These are phyloP conservation scores for Apis laboriosa DNA, from an alignment of 1,140 invertebrate species.

Conservation along the genomic window DNA sequence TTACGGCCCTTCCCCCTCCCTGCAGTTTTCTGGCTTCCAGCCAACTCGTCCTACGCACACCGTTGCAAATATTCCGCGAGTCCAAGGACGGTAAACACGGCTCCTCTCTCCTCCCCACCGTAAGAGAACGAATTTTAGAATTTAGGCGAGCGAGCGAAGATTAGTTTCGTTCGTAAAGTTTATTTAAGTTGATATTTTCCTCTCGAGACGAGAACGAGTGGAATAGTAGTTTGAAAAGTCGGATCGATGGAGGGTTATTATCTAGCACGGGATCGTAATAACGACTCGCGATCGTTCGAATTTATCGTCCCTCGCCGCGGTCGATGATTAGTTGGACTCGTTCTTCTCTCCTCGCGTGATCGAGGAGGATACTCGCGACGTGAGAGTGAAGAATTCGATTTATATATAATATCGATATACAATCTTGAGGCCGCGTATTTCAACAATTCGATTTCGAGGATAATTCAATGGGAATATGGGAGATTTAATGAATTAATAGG, in stretches of 20 bases:
- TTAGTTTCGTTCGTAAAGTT: too few relatives aligned
- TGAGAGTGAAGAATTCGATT: too few relatives aligned
- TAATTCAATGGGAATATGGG: too few relatives aligned
- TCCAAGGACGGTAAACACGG: too few relatives aligned
- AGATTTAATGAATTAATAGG: too few relatives aligned
- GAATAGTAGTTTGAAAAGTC: background rate
- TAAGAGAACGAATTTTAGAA: too few relatives aligned
- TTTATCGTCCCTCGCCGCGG: conserved; percentile 35
- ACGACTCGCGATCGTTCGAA: conserved; percentile 46
- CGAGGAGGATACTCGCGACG: background rate
- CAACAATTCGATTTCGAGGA: too few relatives aligned
- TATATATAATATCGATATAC: too few relatives aligned
- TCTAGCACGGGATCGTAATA: conserved; percentile 41
- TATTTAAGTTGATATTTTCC: too few relatives aligned
- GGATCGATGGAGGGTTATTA: background rate
- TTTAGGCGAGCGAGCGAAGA: too few relatives aligned
- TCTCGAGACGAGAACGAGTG: background rate
- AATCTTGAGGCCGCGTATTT: too few relatives aligned
- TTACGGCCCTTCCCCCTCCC: conserved; percentile 16
- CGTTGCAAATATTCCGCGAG: conserved; percentile 60
- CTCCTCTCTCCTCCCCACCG: too few relatives aligned
- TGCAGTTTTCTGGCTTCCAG: conserved; percentile 47
- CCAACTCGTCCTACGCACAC: conserved; percentile 43
- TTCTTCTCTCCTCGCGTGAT: background rate
- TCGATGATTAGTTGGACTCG: conserved; percentile 45